Evolutionary conservation across 2,113 vertebrate species (phyloP).

Genomic region (Ophthalmolycus amberensis): DNA sequence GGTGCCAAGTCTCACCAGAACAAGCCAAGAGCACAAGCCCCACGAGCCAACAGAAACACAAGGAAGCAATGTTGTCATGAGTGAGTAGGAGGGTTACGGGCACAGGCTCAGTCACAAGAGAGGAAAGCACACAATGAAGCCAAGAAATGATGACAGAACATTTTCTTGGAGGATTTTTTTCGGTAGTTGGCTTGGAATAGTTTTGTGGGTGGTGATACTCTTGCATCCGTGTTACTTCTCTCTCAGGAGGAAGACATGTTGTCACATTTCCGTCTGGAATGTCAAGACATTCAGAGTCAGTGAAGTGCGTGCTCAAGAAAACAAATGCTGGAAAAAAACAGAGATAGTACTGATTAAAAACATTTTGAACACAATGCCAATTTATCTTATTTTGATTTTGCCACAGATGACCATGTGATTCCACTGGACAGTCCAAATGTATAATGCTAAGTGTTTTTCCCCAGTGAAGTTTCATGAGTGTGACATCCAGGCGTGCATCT

Average conservation of each 20-base stretch:
- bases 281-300: constrained; percentile 8
- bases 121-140: constrained; percentile 37
- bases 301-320: neutral
- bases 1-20: constrained; percentile 30
- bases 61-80: constrained; percentile 51
- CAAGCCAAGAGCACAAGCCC: constrained; percentile 36
- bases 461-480: neutral
- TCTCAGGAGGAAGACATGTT: constrained; percentile 20
- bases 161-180: constrained; percentile 42
- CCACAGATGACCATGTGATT: constrained; percentile 38
- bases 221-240: constrained; percentile 6
- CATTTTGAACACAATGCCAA: neutral
- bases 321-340: neutral
- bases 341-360: neutral
- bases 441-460: neutral
- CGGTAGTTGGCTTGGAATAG: constrained; percentile 8
- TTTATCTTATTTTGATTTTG: neutral
- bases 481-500: neutral
- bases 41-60: constrained; percentile 61
- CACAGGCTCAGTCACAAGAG: constrained; percentile 35
- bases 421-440: constrained; percentile 14
- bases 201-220: constrained; percentile 12
- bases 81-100: constrained; percentile 48
- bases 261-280: constrained; percentile 29
- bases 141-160: constrained; percentile 32